Evolutionary conservation across 2,113 vertebrate genomes (phyloP), one percentile per base, ranked within the genome.

Genomic region (Gadus chalcogrammus): DNA sequence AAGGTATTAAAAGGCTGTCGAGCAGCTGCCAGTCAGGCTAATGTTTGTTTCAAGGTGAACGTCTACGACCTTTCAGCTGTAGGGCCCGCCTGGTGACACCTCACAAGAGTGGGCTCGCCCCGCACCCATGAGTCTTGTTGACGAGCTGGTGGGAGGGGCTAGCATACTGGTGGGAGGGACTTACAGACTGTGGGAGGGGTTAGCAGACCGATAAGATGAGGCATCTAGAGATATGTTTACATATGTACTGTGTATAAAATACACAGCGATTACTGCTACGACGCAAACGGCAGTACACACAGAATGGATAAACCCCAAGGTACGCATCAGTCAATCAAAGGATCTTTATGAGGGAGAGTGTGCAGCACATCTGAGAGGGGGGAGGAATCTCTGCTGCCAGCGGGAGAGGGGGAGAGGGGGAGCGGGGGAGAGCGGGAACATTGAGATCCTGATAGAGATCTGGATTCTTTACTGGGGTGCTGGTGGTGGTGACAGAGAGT

Each of bases 401-500:
- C n/a, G n/a, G n/a, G n/a, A n/a, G n/a, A n/a, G n/a, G n/a, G n/a
- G n/a, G n/a, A 6, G 28, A 42, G 38, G 38, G 38, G 38, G 11
- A 42, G 38, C 1, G 38, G 38, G 38, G 38, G 38, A 42, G 38
- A 7, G 38, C 4, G 28, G 28, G 28, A 42, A 42, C 38, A 42
- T 42, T 42, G 38, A 42, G 38, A 42, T 42, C 38, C 38, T 5
- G 38, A 42, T 42, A 42, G 5, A 42, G 38, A 42, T 42, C 38
- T 42, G 38, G 38, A 42, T 42, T 42, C 9, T 42, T 42, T 42
- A 42, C 6, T 42, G 6, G 38, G 38, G 38, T 42, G 38, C 4
- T 42, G 38, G 38, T 7, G 38, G 38, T 42, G 15, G 22, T 93
- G 94, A 94, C 88, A 87, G 92, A 91, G 93, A 92, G 92, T 89